Base-by-base conservation (phyloP, 2,113 vertebrate genomes). In the Cardinalis cardinalis region DNA sequence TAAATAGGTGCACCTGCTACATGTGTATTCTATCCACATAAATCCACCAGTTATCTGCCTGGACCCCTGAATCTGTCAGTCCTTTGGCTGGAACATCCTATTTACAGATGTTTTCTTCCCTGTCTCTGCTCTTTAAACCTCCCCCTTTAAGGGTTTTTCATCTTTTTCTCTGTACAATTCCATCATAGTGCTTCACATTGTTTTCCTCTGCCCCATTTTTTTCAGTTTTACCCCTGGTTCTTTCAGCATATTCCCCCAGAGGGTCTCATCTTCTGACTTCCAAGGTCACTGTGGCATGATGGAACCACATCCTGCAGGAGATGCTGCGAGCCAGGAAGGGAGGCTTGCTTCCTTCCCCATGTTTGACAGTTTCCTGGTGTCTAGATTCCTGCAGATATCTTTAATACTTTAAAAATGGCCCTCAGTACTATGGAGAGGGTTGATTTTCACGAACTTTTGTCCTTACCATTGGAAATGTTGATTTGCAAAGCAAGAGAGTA, bases 281-380 rank as follows among this genome's bases (percentile, higher is more conserved):
- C 28, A 32, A n/a, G 34, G 58, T 49, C n/a, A 20, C 32, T 0
- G 1, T 5, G 41, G 20, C 7, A 1, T 2, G 5, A 38, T 32
- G 49, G 53, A 68, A 44, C 23, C 0, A 0, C 25, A 41, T 7
- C 21, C 36, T 41, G 34, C 15, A n/a, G 34, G 32, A 38, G 55
- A 41, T 84, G 64, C 19, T 6, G 11, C 17, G 32, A 28, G 4
- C 63, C 16, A 11, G 40, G 72, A 60, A 65, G 18, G 15, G 46
- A 76, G 19, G 9, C 29, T 83, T 0, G 0, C 51, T 69, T 82
- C 58, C 34, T 82, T 87, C 66, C 9, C 12, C 18, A 7, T 44
- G 31, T 55, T 79, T 81, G 43, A 32, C 52, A 53, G 6, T 72
- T 82, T 82, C 15, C 55, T 69, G 29, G n/a, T 60, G 14, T 59